Conservation (phyloP, 2,888 invertebrate species). For the Acronicta leporina region DNA sequence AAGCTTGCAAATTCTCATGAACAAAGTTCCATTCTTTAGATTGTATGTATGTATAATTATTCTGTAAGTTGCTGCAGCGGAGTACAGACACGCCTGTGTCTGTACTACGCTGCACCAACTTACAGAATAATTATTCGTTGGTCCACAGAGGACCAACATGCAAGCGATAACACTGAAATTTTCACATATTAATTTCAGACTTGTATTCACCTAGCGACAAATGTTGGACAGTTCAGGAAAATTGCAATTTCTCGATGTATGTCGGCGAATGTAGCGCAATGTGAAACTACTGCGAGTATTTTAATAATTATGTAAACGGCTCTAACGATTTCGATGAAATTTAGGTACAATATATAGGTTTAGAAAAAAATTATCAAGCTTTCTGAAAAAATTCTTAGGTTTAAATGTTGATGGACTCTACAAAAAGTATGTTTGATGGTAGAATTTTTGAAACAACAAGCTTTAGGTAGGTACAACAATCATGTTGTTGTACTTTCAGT, state of each 20-base stretch:
- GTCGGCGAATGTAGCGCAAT: not conserved
- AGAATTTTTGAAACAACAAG: too few relatives aligned
- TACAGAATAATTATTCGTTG: too few relatives aligned
- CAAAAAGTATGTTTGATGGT: too few relatives aligned
- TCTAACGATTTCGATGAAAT: too few relatives aligned
- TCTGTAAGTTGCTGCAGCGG: constrained; percentile 1
- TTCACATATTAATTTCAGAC: constrained; percentile 1
- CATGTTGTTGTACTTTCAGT: too few relatives aligned
- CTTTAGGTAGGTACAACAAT: too few relatives aligned
- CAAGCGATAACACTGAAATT: constrained; percentile 1
- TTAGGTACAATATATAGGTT: too few relatives aligned
- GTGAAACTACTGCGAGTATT: not conserved
- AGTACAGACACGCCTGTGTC: not conserved
- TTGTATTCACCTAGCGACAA: constrained; percentile 5
- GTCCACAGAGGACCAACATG: not conserved
- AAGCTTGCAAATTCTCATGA: constrained; percentile 18
- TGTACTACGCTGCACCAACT: too few relatives aligned
- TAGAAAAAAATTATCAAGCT: too few relatives aligned
- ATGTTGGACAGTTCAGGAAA: constrained; percentile 5
- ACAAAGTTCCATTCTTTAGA: constrained; percentile 17
- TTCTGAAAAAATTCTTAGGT: too few relatives aligned
- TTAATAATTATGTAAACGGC: too few relatives aligned
- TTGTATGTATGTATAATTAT: constrained; percentile 10
- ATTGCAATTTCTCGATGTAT: constrained; percentile 1
- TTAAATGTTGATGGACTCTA: too few relatives aligned